phyloP scores from a whole-genome alignment of 2,888 invertebrate genomes.

The Cabera pusaria region DNA sequence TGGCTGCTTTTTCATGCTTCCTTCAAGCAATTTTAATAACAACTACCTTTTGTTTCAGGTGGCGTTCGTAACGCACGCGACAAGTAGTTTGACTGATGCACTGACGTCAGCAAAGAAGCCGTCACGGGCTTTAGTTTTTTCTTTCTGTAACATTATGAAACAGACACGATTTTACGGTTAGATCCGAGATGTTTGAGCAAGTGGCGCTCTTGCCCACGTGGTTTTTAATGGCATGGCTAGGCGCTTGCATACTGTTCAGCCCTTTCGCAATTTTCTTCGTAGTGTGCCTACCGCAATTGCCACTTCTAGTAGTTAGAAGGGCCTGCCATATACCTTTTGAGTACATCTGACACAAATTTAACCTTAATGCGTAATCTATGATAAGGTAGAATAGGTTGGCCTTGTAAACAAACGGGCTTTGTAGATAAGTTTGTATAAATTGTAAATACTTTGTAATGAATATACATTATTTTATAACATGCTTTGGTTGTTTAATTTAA shows the following conservation, averaged over 20 bases:
- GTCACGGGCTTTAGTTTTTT: constrained; percentile 39
- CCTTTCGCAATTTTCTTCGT: constrained; percentile 86
- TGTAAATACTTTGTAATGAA: constrained; percentile 48
- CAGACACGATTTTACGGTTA: constrained; percentile 24
- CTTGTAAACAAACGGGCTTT: constrained; percentile 16
- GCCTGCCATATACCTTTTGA: constrained; percentile 87
- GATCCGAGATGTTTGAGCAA: constrained; percentile 65
- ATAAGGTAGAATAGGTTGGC: constrained; percentile 18
- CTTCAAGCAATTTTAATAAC: constrained; percentile 8
- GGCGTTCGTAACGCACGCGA: constrained; percentile 70
- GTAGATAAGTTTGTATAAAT: constrained; percentile 42
- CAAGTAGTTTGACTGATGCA: constrained; percentile 34
- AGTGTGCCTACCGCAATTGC: constrained; percentile 87
- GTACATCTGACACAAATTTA: constrained; percentile 72
- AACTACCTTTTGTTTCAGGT: constrained; percentile 62
- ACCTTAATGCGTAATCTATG: constrained; percentile 36
- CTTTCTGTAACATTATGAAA: constrained; percentile 37
- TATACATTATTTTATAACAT: constrained; percentile 32
- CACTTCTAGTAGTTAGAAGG: constrained; percentile 86
- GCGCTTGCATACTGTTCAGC: constrained; percentile 85
- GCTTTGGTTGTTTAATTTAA: constrained; percentile 16
- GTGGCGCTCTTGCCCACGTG: constrained; percentile 77
- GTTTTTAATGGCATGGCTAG: constrained; percentile 85
- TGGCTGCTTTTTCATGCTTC: no score
- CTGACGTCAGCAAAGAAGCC: constrained; percentile 35